These are phyloP conservation scores for Drosophila affinis DNA, from an alignment of 2,888 invertebrate species.

Conservation along the genomic window DNA sequence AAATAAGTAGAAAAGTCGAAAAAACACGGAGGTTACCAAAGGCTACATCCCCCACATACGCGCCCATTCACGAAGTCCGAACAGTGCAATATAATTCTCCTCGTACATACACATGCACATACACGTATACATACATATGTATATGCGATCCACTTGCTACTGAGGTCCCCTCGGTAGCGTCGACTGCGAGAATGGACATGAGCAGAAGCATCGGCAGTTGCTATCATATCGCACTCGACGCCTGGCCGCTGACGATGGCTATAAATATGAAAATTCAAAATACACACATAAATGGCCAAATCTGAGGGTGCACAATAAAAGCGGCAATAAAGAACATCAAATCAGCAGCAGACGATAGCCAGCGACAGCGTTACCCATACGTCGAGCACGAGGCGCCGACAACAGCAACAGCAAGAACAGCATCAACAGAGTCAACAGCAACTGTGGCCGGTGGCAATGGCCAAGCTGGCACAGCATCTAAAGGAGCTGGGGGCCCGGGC, in stretches of 20 bases:
- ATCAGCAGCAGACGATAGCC: slow-evolving; percentile 55
- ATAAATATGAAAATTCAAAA: slow-evolving; percentile 68
- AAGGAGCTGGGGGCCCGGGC: slow-evolving; percentile 4
- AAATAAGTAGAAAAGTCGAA: slow-evolving; percentile 4
- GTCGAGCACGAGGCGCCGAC: slow-evolving; percentile 28
- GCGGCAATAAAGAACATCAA: slow-evolving; percentile 66
- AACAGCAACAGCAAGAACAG: slow-evolving; percentile 33
- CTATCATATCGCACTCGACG: slow-evolving; percentile 36
- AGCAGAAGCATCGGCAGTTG: slow-evolving; percentile 18
- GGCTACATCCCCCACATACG: background rate
- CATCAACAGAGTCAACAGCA: slow-evolving; percentile 28
- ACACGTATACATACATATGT: background rate
- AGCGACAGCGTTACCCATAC: slow-evolving; percentile 48
- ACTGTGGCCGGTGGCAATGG: slow-evolving; percentile 59
- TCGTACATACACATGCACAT: slow-evolving; percentile 1
- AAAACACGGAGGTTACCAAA: background rate
- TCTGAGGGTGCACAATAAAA: slow-evolving; percentile 64
- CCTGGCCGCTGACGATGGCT: slow-evolving; percentile 53
- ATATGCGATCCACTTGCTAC: background rate
- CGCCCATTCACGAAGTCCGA: background rate
- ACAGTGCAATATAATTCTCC: background rate
- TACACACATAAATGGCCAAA: slow-evolving; percentile 64
- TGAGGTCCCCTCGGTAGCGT: background rate
- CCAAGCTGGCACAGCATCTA: slow-evolving; percentile 50
- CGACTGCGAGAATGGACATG: slow-evolving; percentile 15